phyloP scores from a whole-genome alignment of 2,113 vertebrate genomes.

The Formicarius rufipectus region DNA sequence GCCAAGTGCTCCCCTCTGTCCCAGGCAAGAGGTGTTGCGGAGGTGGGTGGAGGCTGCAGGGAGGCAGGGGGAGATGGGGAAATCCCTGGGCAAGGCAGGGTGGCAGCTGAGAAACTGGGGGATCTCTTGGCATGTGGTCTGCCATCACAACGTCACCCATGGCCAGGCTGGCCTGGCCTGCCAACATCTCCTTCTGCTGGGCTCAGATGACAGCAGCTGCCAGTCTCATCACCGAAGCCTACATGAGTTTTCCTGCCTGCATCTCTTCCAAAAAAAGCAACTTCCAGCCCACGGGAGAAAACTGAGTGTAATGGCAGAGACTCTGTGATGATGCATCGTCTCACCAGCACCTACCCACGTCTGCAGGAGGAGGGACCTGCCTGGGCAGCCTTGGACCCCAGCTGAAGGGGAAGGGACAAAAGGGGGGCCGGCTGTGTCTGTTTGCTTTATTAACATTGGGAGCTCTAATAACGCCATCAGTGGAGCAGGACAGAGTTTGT shows the following conservation, averaged over 20 bases:
- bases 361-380: not conserved
- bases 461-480: not conserved
- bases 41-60: not conserved
- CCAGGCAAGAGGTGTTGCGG: fast-evolving
- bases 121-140: not conserved
- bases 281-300: constrained; percentile 31
- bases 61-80: not conserved
- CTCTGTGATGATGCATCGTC: not conserved
- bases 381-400: not conserved
- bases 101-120: not conserved
- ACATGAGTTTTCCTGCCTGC: not conserved
- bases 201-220: not conserved
- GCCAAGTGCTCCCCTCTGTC: not conserved
- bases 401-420: not conserved
- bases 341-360: not conserved
- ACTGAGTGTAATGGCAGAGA: not conserved
- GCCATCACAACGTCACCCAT: not conserved
- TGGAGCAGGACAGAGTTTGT: not conserved
- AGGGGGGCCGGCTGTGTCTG: fast-evolving
- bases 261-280: constrained; percentile 47
- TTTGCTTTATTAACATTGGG: not conserved
- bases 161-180: not conserved
- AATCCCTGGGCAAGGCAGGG: not conserved
- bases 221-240: not conserved
- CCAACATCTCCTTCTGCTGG: not conserved